Base-by-base conservation (phyloP, 2,888 invertebrate genomes). In the Diaprepes abbreviatus region DNA sequence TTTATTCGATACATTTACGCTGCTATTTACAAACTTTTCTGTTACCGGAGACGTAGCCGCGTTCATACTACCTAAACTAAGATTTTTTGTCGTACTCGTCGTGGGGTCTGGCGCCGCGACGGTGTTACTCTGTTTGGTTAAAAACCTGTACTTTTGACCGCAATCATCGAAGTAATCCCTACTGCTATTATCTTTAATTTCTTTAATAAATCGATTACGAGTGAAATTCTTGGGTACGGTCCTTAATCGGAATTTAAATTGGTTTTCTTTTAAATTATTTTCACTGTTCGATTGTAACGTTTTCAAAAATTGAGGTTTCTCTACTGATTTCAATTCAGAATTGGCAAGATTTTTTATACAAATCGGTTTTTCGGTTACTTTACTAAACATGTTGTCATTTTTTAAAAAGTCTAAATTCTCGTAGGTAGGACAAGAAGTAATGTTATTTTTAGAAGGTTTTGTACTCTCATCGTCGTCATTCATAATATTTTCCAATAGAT, bases 201-300 rank as follows among this genome's bases (percentile, higher is more conserved):
- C 79, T 43, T 76, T 76, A n/a, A 75, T 76, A 48, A 83, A 79
- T 3, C 81, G 79, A 63, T 84, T 84, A 12, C 83, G 74, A 2
- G 82, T 83, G 73, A 84, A 84, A 73, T 83, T 83, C 70, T 84
- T 84, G 21, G 84, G 83, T 24, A 82, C 83, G 67, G 81, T 83
- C 43, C 82, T 74, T 62, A 82, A 74, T 31, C 79, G 74, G 10
- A 79, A 75, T 19, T 76, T 74, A 66, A 79, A 78, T 19, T 74
- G 76, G 21, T 74, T 75, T 14, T 75, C 74, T 38, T 77, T 78
- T 3, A 76, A 64, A 65, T 80, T 80, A 43, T 79, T 79, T 21
- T 43, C 43, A n/a, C 43, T 43, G 19, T 43, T 43, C 5, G 5
- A n/a, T 5, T 21, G 12, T 1, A n/a, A 3, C 5, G 7, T 21